These are phyloP conservation scores for Knipowitschia caucasica DNA, from an alignment of 2,797 vertebrate genomes.

Conservation along the genomic window DNA sequence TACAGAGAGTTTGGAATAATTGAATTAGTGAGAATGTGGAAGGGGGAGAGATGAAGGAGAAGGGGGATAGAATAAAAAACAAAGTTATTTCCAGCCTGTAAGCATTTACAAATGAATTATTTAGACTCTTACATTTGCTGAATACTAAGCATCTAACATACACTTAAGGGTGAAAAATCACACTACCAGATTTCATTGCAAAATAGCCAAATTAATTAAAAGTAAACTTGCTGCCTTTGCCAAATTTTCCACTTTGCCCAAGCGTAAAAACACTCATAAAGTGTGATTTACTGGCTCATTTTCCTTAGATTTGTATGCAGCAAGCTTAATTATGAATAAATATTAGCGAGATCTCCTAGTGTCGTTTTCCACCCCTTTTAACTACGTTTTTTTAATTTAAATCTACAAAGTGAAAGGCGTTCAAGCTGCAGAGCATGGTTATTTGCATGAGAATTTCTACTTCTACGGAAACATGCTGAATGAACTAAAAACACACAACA, in stretches of 20 bases:
- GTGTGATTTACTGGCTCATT: conserved; percentile 29
- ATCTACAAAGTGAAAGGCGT: conserved; percentile 63
- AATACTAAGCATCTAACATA: conserved; percentile 70
- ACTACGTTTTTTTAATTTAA: conserved; percentile 55
- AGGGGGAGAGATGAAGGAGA: conserved; percentile 8
- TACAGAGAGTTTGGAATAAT: conserved; percentile 7
- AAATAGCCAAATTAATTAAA: conserved; percentile 58
- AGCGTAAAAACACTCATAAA: conserved; percentile 47
- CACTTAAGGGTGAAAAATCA: conserved; percentile 69
- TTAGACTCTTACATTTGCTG: conserved; percentile 58
- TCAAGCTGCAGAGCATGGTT: conserved; percentile 66
- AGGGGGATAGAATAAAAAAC: conserved; percentile 49
- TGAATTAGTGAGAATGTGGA: conserved; percentile 1
- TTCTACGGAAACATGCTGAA: conserved; percentile 66
- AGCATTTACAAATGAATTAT: conserved; percentile 61
- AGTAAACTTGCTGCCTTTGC: conserved; percentile 55
- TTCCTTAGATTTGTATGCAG: conserved; percentile 18
- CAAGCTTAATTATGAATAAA: conserved; percentile 45
- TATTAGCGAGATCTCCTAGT: conserved; percentile 52
- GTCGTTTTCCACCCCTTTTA: conserved; percentile 55
- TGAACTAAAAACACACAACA: conserved; percentile 49
- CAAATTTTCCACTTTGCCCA: conserved; percentile 41
- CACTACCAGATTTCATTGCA: conserved; percentile 58
- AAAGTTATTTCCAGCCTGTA: conserved; percentile 66
- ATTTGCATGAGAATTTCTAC: conserved; percentile 68